These are phyloP conservation scores for Chironomus tentans DNA, from an alignment of 2,888 invertebrate species.

Conservation along the genomic window DNA sequence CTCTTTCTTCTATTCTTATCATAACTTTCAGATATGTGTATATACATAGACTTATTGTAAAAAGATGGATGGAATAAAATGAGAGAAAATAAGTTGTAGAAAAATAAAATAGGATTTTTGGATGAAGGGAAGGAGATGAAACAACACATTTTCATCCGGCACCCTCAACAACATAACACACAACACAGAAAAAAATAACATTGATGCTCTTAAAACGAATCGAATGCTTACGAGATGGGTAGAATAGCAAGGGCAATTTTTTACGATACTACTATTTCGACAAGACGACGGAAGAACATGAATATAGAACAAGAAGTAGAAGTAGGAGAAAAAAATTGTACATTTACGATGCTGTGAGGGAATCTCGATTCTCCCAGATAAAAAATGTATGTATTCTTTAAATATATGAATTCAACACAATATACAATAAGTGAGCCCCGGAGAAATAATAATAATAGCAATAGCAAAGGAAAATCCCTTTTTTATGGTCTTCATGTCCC, in stretches of 20 bases:
- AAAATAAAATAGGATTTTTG: not conserved
- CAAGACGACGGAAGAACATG: not conserved
- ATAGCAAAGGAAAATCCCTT: slow-evolving; percentile 21
- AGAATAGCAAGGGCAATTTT: not conserved
- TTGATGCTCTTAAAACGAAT: not conserved
- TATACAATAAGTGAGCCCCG: not conserved
- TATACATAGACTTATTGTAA: not conserved
- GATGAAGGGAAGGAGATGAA: not conserved
- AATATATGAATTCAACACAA: not conserved
- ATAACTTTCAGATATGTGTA: not conserved
- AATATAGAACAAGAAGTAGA: not conserved
- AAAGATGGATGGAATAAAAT: not conserved
- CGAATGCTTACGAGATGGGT: not conserved
- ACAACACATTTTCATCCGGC: slow-evolving; percentile 22
- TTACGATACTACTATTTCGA: not conserved
- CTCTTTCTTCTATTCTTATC: not conserved
- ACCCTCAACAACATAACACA: slow-evolving; percentile 10
- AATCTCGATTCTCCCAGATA: not conserved
- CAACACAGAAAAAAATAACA: not conserved
- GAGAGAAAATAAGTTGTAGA: not conserved
- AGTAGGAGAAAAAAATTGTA: not conserved
- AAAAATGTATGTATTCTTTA: not conserved
- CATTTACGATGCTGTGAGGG: not conserved
- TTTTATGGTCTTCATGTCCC: slow-evolving; percentile 13
- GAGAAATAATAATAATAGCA: slow-evolving; percentile 7